Conservation (phyloP, 64 coral and sea anemone species). For the Actinia equina region DNA sequence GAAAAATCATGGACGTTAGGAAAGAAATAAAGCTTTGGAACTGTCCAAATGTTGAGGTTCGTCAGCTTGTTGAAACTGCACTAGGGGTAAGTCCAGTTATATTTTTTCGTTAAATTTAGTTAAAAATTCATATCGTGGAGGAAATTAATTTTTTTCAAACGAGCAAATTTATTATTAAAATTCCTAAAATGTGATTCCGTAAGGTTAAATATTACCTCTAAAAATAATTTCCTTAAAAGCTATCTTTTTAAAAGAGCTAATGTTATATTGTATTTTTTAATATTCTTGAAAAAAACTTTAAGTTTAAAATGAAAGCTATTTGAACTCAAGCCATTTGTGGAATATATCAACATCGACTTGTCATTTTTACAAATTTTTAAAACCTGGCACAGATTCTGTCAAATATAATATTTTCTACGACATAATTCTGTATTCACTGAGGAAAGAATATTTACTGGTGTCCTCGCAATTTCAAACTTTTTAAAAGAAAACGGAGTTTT, state of each 20-base stretch:
- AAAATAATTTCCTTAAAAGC: background rate
- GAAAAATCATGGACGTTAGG: constrained; percentile 48
- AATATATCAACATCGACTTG: background rate
- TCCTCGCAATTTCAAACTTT: background rate
- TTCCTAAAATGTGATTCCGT: background rate
- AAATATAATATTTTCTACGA: background rate
- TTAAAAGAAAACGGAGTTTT: background rate
- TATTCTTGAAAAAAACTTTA: background rate
- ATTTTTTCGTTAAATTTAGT: too few species aligned
- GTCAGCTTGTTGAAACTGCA: constrained; percentile 34
- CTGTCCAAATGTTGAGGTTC: constrained; percentile 22
- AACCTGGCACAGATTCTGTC: background rate
- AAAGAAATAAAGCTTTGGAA: constrained; percentile 70
- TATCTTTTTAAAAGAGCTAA: background rate
- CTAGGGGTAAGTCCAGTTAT: background rate
- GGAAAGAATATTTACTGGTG: background rate
- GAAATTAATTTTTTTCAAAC: background rate
- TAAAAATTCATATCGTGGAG: too few species aligned
- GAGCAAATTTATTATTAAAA: background rate
- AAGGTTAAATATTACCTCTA: background rate
- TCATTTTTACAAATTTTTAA: background rate
- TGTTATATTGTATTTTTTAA: background rate
- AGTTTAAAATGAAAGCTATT: background rate
- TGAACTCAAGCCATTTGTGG: background rate
- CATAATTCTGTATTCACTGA: background rate